Evolutionary conservation across 2,113 vertebrate species (phyloP), one percentile per base, ranked within the genome.

Genomic region (Apodemus sylvaticus): DNA sequence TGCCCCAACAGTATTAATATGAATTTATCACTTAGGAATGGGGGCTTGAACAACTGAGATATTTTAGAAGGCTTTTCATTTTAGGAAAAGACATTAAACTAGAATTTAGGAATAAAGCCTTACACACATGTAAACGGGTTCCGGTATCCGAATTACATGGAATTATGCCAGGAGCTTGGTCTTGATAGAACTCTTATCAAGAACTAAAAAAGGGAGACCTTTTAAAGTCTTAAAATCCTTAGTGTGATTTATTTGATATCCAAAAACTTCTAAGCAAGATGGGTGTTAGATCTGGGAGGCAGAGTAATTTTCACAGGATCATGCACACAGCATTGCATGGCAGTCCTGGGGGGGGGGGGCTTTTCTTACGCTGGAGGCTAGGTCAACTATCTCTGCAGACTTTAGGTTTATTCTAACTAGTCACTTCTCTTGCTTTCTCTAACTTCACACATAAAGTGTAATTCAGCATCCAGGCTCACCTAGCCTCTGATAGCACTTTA

Each of bases 41-140:
- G 17, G 70, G 83, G n/a, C 36, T 22, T 22, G 93, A 96, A 51
- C 39, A 62, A 91, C 62, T 48, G 58, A 94, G 74, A 73, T 16
- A 76, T 70, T 94, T 91, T 64, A 70, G 81, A 93, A 81, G 42
- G 45, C 91, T 92, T 82, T 95, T 90, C 71, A 81, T 81, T 94
- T 90, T 92, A 91, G 85, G 58, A 94, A 77, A 39, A 36, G 93
- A 58, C 24, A 42, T 68, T 92, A 90, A 93, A 51, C 12, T 88
- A 36, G 22, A 29, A 68, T 90, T 88, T 82, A 66, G 66, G 64
- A 86, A 90, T 70, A 86, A 78, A 96, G 64, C 7, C 24, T 66
- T 92, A 45, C 48, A 71, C 8, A 82, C 42, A 42, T 14, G 39
- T 34, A 92, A 83, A 45, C 0, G 45, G n/a, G n/a, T 24, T 66